Base-by-base conservation (phyloP, 2,888 invertebrate species). In the Cenopis cana region DNA sequence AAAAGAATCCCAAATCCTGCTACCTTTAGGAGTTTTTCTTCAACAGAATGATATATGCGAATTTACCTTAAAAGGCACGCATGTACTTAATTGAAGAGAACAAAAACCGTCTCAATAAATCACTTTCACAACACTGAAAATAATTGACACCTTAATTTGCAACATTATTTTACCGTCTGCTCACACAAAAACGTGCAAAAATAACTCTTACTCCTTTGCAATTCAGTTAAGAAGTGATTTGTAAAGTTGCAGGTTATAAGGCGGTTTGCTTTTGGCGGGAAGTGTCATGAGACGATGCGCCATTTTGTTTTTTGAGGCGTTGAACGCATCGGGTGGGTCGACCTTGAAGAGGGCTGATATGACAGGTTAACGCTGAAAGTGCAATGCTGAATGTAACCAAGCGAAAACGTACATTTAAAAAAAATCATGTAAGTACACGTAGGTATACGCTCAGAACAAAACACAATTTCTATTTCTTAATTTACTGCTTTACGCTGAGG, bases 141-240 rank as follows among this genome's bases (percentile, higher is more conserved):
- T 60, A 68, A 60, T 68, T 68, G 68, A 68, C 68, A 60, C 60
- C 68, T 60, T 52, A 68, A 68, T 68, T 68, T 24, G 17, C 67
- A 68, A 67, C n/a, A 20, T 10, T 24, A 38, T 17, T 38, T 24
- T 50, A n/a, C 67, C 14, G 49, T 9, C 18, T 10, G n/a, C n/a
- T 4, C 9, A 6, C 3, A 4, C 6, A 38, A 38, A 41, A 33
- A 20, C 14, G 46, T 11, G 17, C 33, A 11, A 68, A 46, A 61
- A 33, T 3, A 12, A 5, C 5, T 33, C 55, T 18, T 55, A 55
- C 11, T 11, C 0, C 4, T 1, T 46, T 36, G 10, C 10, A 10
- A 62, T 17, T 56, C 11, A 49, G 20, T 56, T 9, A n/a, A 12
- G 11, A n/a, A 1, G 18, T 46, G 10, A 6, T 10, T 29, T 54